Percentiles rank a stretch among this genome's conserved stretches.
These are phyloP conservation scores for Mesocentrotus franciscanus DNA, from an alignment of 53 echinoderm and acorn worm species.

Conservation along the genomic window DNA sequence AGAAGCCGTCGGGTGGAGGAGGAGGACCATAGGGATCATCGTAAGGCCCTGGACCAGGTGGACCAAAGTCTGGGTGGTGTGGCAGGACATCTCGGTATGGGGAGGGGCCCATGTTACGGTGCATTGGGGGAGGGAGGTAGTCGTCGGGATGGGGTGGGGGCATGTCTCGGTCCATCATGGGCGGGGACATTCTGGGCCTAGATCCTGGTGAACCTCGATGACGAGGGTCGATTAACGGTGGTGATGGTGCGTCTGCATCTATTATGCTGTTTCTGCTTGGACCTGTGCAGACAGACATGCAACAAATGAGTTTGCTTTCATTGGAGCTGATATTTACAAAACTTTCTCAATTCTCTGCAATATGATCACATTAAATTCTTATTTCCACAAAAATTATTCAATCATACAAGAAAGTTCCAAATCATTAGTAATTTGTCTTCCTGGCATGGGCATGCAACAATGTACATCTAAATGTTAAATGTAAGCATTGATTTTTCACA, in stretches of 20 bases:
- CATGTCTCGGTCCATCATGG: conserved; percentile 62
- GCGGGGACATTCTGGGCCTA: conserved; percentile 65
- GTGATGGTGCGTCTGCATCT: conserved; percentile 72
- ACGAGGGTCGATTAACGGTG: conserved; percentile 73
- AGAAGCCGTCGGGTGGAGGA: conserved; percentile 67
- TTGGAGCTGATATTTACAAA: background rate
- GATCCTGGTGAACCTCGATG: conserved; percentile 67
- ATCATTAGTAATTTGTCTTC: background rate
- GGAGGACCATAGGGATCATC: conserved; percentile 64
- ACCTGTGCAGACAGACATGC: conserved; percentile 61
- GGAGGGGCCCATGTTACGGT: conserved; percentile 62
- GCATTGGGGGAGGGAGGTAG: conserved; percentile 61
- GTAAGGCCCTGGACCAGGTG: conserved; percentile 60
- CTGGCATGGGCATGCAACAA: background rate
- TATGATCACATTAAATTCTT: background rate
- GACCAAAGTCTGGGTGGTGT: conserved; percentile 70
- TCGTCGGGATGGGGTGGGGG: conserved; percentile 68
- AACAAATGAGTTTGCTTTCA: background rate
- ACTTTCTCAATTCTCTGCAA: background rate
- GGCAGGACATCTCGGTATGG: conserved; percentile 64
- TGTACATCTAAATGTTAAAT: background rate
- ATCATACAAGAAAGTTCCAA: background rate
- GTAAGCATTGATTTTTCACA: background rate
- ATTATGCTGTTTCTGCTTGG: conserved; percentile 78
- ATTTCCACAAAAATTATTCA: too few species aligned